These are phyloP conservation scores for Neogobius melanostomus DNA, from an alignment of 2,113 vertebrate genomes.

Conservation along the genomic window DNA sequence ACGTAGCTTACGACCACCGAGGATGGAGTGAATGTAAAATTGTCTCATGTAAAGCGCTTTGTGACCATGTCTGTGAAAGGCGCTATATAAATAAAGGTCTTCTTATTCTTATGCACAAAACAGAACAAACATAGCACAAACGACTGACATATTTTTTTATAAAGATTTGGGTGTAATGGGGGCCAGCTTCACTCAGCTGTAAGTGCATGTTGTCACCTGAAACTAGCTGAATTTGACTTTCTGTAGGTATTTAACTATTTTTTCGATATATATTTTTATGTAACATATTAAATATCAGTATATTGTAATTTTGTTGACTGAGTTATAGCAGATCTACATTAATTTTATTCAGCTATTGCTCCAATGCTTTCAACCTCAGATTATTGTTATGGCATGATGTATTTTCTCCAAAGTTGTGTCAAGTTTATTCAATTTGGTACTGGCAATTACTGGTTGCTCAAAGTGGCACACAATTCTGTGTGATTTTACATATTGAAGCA, in stretches of 20 bases:
- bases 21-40: no score
- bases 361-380: neutral
- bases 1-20: no score
- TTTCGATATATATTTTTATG: constrained; percentile 20
- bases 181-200: no score
- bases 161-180: no score
- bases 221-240: neutral
- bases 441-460: neutral
- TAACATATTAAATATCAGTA: constrained; percentile 24
- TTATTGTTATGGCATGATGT: neutral
- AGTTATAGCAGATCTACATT: constrained; percentile 9
- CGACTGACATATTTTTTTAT: no score
- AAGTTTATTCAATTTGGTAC: neutral
- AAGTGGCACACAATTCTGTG: neutral
- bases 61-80: no score
- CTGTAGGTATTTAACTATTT: no score
- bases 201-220: no score
- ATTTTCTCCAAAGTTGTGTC: neutral
- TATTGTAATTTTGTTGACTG: neutral
- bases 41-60: no score
- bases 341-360: neutral
- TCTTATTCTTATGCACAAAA: no score
- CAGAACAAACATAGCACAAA: no score
- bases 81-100: no score
- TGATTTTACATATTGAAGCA: neutral